These are phyloP conservation scores for Osmoderma eremita DNA, from an alignment of 2,888 invertebrate genomes.

Conservation along the genomic window DNA sequence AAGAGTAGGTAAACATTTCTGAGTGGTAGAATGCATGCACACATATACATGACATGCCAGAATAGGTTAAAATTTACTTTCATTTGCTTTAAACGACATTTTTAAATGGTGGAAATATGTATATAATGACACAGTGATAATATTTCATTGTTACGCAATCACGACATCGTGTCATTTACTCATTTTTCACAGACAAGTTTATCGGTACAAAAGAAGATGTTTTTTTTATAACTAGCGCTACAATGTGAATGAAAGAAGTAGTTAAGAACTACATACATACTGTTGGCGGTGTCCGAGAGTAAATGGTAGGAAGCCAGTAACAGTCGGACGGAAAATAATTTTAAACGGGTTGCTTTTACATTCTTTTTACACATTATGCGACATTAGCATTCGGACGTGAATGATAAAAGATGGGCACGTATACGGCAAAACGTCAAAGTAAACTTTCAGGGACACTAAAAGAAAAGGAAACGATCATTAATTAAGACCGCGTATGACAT, in stretches of 20 bases:
- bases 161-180: conserved; percentile 11
- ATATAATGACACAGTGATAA: conserved; percentile 6
- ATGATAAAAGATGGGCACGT: too few species aligned
- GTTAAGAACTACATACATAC: too few species aligned
- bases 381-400: too few species aligned
- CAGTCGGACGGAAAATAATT: too few species aligned
- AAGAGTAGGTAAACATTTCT: too few species aligned
- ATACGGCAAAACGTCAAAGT: conserved; percentile 5
- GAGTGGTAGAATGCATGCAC: too few species aligned
- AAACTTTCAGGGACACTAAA: not conserved
- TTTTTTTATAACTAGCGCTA: conserved; percentile 1
- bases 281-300: too few species aligned
- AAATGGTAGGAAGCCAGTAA: too few species aligned
- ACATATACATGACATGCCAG: not conserved
- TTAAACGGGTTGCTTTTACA: too few species aligned
- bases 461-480: not conserved
- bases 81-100: conserved; percentile 8
- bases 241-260: not conserved
- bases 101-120: conserved; percentile 5
- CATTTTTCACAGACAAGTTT: conserved; percentile 1
- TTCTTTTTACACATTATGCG: too few species aligned
- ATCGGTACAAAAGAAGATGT: not conserved
- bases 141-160: conserved; percentile 8
- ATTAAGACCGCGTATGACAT: conserved; percentile 16
- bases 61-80: conserved; percentile 5